Percentiles rank a stretch among this genome's conserved stretches.
Conservation (phyloP, 2,797 vertebrate genomes). For the Ptychadena robeensis region DNA sequence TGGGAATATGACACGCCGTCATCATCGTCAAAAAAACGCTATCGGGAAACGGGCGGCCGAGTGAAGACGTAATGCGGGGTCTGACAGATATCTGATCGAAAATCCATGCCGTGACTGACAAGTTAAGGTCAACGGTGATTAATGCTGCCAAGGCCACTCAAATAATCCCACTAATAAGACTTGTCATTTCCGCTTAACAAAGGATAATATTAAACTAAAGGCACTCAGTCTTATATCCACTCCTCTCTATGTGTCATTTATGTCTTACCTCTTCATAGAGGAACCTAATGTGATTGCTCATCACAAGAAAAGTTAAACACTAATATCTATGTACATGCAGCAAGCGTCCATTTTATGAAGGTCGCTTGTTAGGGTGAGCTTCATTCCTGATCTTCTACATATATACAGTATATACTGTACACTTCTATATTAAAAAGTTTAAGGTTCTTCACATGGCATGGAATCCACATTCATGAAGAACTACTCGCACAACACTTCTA, state of each 20-base stretch:
- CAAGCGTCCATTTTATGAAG: no score
- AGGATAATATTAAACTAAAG: slow-evolving; percentile 1
- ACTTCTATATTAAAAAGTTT: no score
- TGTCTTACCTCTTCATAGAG: not conserved
- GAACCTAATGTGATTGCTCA: not conserved
- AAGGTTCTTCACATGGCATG: no score
- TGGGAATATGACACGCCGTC: slow-evolving; percentile 35
- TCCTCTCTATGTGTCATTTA: not conserved
- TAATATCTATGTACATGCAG: no score
- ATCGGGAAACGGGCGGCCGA: slow-evolving; percentile 14
- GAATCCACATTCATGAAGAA: no score
- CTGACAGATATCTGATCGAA: slow-evolving; percentile 18
- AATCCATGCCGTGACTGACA: slow-evolving; percentile 8
- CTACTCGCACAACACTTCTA: not conserved
- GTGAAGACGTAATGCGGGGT: not conserved
- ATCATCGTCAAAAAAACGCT: slow-evolving; percentile 8
- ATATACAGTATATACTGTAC: no score
- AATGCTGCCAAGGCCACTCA: not conserved
- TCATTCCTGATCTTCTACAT: no score
- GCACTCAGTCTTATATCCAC: not conserved
- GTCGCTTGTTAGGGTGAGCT: no score
- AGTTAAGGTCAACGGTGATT: slow-evolving; percentile 19
- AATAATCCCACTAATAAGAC: slow-evolving; percentile 1
- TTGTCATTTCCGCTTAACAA: slow-evolving; percentile 16
- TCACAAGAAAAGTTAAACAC: not conserved